phyloP scores from a whole-genome alignment of 2,888 invertebrate species.

The Lamproptera curius region DNA sequence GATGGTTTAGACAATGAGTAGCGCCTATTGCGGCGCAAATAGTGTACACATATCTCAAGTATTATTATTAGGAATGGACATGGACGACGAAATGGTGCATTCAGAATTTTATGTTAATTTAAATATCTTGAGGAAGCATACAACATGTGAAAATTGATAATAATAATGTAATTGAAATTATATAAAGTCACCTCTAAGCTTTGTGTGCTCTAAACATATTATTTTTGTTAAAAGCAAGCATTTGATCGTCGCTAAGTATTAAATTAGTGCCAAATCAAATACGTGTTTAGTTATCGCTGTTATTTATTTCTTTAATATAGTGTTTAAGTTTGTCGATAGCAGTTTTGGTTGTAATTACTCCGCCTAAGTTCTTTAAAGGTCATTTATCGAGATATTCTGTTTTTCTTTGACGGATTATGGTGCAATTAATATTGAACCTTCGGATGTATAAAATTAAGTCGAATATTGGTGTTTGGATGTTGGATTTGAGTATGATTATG shows the following conservation, averaged over 20 bases:
- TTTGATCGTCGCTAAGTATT: slow-evolving; percentile 47
- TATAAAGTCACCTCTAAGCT: no score
- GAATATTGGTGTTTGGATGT: background rate
- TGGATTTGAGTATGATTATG: background rate
- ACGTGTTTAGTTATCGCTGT: slow-evolving; percentile 49
- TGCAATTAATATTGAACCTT: background rate
- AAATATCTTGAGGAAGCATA: no score
- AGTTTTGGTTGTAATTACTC: slow-evolving; percentile 51
- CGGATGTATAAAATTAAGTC: background rate
- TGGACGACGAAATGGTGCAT: background rate
- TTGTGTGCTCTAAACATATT: no score
- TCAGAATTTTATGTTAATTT: no score
- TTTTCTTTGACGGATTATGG: background rate
- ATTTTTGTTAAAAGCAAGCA: no score
- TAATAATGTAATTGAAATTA: no score
- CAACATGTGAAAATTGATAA: no score
- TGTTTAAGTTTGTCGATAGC: slow-evolving; percentile 32
- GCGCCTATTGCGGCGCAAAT: no score
- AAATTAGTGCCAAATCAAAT: slow-evolving; percentile 69
- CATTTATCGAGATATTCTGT: background rate
- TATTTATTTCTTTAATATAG: slow-evolving; percentile 57
- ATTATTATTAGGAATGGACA: slow-evolving; percentile 1
- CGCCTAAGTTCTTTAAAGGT: slow-evolving; percentile 45
- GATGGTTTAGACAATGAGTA: no score
- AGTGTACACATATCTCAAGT: background rate